Evolutionary conservation across 2,797 vertebrate species (phyloP).

Genomic region (Euthynnus affinis): DNA sequence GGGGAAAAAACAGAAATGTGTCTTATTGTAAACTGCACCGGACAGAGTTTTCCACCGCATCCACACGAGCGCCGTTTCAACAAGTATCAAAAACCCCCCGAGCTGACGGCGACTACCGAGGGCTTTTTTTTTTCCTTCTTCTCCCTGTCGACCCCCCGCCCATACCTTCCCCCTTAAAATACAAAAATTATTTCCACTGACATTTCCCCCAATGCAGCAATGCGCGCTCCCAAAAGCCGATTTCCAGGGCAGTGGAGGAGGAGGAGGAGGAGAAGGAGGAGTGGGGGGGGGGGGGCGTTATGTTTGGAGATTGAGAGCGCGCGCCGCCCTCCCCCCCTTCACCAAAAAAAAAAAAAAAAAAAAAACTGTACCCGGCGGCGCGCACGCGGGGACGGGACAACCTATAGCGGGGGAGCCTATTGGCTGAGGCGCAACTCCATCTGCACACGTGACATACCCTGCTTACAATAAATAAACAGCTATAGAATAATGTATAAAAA

Average conservation of each 20-base stretch:
- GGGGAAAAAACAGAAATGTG: neutral
- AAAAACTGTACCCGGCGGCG: slow-evolving; percentile 68
- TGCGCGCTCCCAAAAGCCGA: slow-evolving; percentile 83
- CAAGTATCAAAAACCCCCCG: slow-evolving; percentile 57
- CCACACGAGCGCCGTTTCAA: slow-evolving; percentile 55
- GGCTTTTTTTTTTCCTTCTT: slow-evolving; percentile 26
- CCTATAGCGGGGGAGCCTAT: slow-evolving; percentile 70
- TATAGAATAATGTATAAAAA: slow-evolving; percentile 64
- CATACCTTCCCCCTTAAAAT: slow-evolving; percentile 69
- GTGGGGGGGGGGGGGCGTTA: slow-evolving; percentile 53
- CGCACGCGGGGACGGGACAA: slow-evolving; percentile 74
- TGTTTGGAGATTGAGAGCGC: slow-evolving; percentile 75
- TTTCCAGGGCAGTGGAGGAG: slow-evolving; percentile 73
- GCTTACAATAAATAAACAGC: slow-evolving; percentile 89
- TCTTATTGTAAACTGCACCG: slow-evolving; percentile 19
- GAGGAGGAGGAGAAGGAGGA: slow-evolving; percentile 34
- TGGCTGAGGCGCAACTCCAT: slow-evolving; percentile 77
- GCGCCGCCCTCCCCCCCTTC: slow-evolving; percentile 68
- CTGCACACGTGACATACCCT: slow-evolving; percentile 82
- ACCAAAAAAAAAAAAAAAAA: too few species aligned
- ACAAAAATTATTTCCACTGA: slow-evolving; percentile 78
- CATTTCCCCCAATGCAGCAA: slow-evolving; percentile 86
- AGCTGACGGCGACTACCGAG: slow-evolving; percentile 15
- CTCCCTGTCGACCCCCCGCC: slow-evolving; percentile 38
- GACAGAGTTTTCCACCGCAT: slow-evolving; percentile 18